Evolutionary conservation across 92 coral and sea anemone genomes (phyloP).

Genomic region (Umimayanthus kanabou): DNA sequence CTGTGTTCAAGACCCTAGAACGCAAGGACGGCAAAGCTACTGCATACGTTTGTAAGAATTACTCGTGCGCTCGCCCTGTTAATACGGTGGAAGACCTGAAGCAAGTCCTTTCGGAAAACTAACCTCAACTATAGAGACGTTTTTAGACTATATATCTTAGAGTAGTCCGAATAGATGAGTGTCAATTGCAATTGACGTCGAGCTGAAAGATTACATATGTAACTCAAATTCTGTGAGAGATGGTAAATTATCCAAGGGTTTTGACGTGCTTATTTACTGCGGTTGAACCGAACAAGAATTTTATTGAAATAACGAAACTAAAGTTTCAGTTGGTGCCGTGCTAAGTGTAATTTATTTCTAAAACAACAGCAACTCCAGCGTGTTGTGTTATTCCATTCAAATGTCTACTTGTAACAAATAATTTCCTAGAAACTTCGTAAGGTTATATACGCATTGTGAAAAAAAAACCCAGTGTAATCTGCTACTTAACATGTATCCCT

Average conservation of each 20-base stretch:
- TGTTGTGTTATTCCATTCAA: too few relatives aligned
- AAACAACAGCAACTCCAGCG: too few relatives aligned
- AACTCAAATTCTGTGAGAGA: not conserved
- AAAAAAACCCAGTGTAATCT: not conserved
- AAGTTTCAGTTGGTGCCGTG: too few relatives aligned
- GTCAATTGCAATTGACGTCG: not conserved
- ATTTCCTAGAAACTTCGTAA: not conserved
- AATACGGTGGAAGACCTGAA: slow-evolving; percentile 75
- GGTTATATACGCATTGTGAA: too few relatives aligned
- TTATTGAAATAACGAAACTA: too few relatives aligned
- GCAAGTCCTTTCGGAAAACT: slow-evolving; percentile 57
- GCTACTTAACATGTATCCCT: not conserved
- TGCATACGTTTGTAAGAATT: slow-evolving; percentile 91
- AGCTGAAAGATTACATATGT: not conserved
- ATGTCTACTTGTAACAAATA: too few relatives aligned
- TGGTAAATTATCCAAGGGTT: not conserved
- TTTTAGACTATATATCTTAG: not conserved
- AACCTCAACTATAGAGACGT: not conserved
- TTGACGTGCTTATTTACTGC: not conserved
- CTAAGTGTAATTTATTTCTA: too few relatives aligned
- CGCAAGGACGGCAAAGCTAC: slow-evolving; percentile 85
- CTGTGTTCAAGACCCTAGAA: slow-evolving; percentile 77
- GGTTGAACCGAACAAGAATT: too few relatives aligned
- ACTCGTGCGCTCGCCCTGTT: slow-evolving; percentile 84
- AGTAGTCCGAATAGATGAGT: not conserved